Base-by-base conservation (phyloP, 30 jellyfish, hydroid and myxozoan species). In the Turritopsis rubra region DNA sequence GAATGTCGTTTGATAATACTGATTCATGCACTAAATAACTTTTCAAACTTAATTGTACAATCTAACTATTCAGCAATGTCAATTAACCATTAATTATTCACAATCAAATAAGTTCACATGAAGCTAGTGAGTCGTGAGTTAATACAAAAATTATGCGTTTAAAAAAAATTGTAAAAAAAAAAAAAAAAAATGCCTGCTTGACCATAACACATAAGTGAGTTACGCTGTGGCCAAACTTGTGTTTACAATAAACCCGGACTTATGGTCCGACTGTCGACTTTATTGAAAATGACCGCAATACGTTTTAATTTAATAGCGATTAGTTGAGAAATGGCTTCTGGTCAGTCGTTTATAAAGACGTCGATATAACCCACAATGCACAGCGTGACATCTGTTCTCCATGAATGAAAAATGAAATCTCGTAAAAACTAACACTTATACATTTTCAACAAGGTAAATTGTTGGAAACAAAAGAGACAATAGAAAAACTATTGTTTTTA, bases 321-420 rank as follows among this genome's bases (percentile, higher is more conserved):
- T 68, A 68, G 31, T 68, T 68, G 31, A 68, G 31, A 68, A n/a
- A 68, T 27, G 22, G 77, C 77, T 27, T 68, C 31, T 68, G 77
- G 16, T 7, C 19, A 68, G 77, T 68, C 77, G 77, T 68, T 68
- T 68, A 68, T 68, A 68, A 68, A 68, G 30, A 0, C 28, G 21
- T 68, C 60, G 60, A 68, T 68, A 23, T 27, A 68, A n/a, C 77
- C 77, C 77, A 68, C 30, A 23, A 68, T 68, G 77, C 77, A 68
- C 77, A 68, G 77, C 77, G 77, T 68, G 77, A 68, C 77, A 68
- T 68, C 77, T 68, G 77, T 68, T 68, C 77, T 23, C 30, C 1
- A n/a, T 68, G 77, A 68, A 68, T n/a, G 30, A 68, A 41, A n/a
- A 27, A 68, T 23, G 30, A 27, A 23, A 68, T 27, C 77, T 68